phyloP scores from a whole-genome alignment of 2,888 invertebrate species.

The Cephus spinipes region DNA sequence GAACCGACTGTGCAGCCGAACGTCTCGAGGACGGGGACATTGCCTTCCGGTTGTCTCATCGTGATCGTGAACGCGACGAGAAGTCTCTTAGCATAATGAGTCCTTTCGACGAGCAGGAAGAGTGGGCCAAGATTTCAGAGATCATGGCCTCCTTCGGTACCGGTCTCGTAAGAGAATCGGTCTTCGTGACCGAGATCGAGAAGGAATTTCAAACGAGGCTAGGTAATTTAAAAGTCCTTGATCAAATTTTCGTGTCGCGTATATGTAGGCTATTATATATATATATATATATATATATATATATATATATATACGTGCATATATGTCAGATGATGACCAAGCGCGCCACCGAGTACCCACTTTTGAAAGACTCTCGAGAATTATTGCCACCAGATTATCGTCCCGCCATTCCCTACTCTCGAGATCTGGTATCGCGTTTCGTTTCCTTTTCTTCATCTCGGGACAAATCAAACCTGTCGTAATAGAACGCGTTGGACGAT shows the following conservation, averaged over 20 bases:
- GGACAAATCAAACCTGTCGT: background rate
- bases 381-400: background rate
- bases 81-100: constrained; percentile 77
- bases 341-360: background rate
- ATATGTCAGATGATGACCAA: background rate
- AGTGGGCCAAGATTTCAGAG: constrained; percentile 96
- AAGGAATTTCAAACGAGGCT: constrained; percentile 82
- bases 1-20: constrained; percentile 66
- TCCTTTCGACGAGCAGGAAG: constrained; percentile 93
- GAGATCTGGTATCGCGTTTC: background rate
- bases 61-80: constrained; percentile 63
- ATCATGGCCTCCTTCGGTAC: constrained; percentile 96
- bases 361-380: background rate
- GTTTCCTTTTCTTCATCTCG: background rate
- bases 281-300: too few relatives aligned
- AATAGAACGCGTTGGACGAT: background rate
- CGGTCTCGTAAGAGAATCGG: constrained; percentile 81
- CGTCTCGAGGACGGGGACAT: constrained; percentile 60
- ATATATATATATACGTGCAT: too few relatives aligned
- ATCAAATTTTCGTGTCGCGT: background rate
- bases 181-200: constrained; percentile 82
- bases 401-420: background rate
- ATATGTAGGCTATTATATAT: background rate
- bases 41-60: constrained; percentile 57
- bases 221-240: constrained; percentile 67